phyloP scores from a whole-genome alignment of 2,888 invertebrate species.

The Caenorhabditis japonica region DNA sequence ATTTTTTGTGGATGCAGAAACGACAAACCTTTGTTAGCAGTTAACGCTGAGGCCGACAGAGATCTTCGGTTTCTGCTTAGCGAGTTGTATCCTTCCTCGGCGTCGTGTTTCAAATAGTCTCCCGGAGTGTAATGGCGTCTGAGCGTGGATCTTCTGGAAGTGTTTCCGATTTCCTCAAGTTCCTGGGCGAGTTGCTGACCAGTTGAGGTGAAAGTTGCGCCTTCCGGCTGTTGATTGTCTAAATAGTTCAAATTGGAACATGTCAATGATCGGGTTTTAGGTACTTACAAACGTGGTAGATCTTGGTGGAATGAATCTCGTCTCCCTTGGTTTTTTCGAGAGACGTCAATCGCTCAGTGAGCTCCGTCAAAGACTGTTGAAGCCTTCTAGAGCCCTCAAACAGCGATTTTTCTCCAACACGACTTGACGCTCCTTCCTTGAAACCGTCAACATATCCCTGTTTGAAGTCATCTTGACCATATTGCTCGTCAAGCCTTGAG shows the following conservation, averaged over 20 bases:
- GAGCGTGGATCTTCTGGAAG: constrained; percentile 74
- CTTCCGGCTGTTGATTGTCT: constrained; percentile 77
- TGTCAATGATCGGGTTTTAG: too few species aligned
- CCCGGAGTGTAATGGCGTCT: constrained; percentile 77
- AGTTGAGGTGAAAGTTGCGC: constrained; percentile 60
- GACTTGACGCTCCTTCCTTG: constrained; percentile 73
- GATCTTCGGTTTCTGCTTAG: constrained; percentile 73
- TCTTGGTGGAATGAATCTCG: constrained; percentile 77
- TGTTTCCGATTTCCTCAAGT: constrained; percentile 72
- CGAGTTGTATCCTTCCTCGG: constrained; percentile 75
- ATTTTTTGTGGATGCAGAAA: too few species aligned
- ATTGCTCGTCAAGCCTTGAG: constrained; percentile 76
- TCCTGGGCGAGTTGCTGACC: constrained; percentile 76
- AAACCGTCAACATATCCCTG: constrained; percentile 77
- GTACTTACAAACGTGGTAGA: constrained; percentile 78
- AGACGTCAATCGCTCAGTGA: constrained; percentile 76
- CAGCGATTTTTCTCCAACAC: constrained; percentile 60
- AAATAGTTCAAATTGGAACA: constrained; percentile 12
- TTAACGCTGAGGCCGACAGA: constrained; percentile 76
- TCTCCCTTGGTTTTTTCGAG: constrained; percentile 75
- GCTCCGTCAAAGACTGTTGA: constrained; percentile 75
- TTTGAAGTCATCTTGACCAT: constrained; percentile 77
- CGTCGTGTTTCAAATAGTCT: constrained; percentile 76
- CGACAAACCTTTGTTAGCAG: constrained; percentile 69
- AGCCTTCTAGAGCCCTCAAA: constrained; percentile 74